These are phyloP conservation scores for Cliona cf. orientalis DNA, from an alignment of 37 sponge, comb jelly and placozoan species.

Conservation along the genomic window DNA sequence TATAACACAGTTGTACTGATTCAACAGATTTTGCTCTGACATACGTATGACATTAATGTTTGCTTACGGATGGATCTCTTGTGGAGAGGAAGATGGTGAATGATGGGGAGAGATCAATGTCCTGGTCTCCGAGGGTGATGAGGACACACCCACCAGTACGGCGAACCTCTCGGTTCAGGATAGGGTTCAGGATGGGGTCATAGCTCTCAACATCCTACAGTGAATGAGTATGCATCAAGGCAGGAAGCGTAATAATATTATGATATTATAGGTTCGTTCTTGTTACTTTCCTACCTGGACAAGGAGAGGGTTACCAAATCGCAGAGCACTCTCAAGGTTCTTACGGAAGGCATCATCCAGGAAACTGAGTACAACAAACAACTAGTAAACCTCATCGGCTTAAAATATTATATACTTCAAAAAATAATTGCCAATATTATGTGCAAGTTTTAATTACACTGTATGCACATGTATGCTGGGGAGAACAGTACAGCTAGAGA, in stretches of 20 bases:
- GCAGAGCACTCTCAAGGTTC: slow-evolving; percentile 96
- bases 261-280: background rate
- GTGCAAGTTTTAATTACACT: too few species aligned
- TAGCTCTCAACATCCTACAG: slow-evolving; percentile 94
- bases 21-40: too few species aligned
- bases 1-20: too few species aligned
- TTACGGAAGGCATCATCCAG: slow-evolving; percentile 97
- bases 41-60: too few species aligned
- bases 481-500: too few species aligned
- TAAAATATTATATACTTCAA: too few species aligned
- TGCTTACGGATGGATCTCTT: slow-evolving; percentile 88
- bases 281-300: slow-evolving; percentile 78
- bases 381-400: too few species aligned
- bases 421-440: too few species aligned
- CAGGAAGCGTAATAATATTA: background rate
- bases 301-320: slow-evolving; percentile 97
- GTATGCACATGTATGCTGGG: too few species aligned
- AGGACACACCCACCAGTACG: slow-evolving; percentile 96
- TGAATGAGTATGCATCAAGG: too few species aligned
- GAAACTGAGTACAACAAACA: too few species aligned
- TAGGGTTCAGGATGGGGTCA: slow-evolving; percentile 98
- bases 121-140: slow-evolving; percentile 98
- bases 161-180: slow-evolving; percentile 92
- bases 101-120: slow-evolving; percentile 98
- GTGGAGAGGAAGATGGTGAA: slow-evolving; percentile 98